phyloP scores from a whole-genome alignment of 1,140 invertebrate species.

The Parasteatoda tepidariorum region DNA sequence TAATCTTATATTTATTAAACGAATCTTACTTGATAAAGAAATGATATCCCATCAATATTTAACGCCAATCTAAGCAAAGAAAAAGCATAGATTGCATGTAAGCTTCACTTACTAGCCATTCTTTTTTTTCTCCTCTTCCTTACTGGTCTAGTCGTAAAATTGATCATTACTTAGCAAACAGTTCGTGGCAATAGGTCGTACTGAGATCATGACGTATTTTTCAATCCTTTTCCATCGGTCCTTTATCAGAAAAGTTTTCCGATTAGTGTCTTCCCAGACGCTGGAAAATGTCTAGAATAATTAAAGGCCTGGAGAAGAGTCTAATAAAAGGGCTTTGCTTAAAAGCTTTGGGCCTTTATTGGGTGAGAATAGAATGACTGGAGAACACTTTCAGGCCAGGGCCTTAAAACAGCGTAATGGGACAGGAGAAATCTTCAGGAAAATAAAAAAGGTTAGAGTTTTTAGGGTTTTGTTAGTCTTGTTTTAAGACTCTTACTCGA shows the following conservation, averaged over 20 bases:
- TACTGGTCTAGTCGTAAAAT: no score
- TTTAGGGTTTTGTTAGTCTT: background rate
- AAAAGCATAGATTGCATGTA: no score
- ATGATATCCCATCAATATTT: no score
- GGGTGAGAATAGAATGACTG: background rate
- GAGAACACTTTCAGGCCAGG: slow-evolving; percentile 1
- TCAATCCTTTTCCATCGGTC: background rate
- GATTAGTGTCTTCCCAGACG: background rate
- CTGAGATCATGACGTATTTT: background rate
- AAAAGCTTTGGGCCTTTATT: slow-evolving; percentile 10
- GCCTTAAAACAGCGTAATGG: slow-evolving; percentile 11
- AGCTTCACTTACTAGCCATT: no score
- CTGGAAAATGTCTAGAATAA: slow-evolving; percentile 37
- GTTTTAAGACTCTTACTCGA: no score
- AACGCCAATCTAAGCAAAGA: no score
- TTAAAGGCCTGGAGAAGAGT: slow-evolving; percentile 3
- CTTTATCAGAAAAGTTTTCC: background rate
- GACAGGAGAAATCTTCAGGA: background rate
- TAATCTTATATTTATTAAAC: no score
- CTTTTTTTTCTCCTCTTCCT: no score
- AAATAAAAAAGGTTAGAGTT: background rate
- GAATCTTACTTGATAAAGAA: no score
- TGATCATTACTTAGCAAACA: no score
- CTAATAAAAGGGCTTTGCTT: slow-evolving; percentile 34
- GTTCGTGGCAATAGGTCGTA: background rate